Evolutionary conservation across 2,797 vertebrate genomes (phyloP).

Genomic region (Lagocephalus sceleratus): DNA sequence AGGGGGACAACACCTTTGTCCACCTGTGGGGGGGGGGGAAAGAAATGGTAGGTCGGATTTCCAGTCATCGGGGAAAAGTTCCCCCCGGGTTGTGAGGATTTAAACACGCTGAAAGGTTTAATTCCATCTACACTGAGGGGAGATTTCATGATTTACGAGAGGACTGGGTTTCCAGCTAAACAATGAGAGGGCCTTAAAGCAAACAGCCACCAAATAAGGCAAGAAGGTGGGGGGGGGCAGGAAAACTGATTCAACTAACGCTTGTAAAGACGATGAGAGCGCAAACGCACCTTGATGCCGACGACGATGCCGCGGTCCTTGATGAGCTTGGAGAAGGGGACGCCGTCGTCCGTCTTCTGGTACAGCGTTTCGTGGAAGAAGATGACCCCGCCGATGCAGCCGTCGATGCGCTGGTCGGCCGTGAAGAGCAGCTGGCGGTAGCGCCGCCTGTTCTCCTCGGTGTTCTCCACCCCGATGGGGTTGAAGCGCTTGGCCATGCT

Average conservation of each 20-base stretch:
- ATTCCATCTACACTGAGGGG: conserved; percentile 15
- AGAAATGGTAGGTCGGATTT: background rate
- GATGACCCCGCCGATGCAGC: conserved; percentile 92
- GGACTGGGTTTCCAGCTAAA: background rate
- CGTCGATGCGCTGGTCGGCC: conserved; percentile 88
- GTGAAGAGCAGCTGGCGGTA: conserved; percentile 96
- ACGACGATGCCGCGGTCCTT: conserved; percentile 91
- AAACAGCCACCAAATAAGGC: conserved; percentile 10
- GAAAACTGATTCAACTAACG: background rate
- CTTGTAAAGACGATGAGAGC: background rate
- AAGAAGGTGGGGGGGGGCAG: background rate
- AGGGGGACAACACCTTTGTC: conserved; percentile 97
- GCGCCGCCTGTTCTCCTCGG: conserved; percentile 91
- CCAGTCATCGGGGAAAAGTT: background rate
- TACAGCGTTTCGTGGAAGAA: conserved; percentile 99
- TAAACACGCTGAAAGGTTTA: conserved; percentile 29
- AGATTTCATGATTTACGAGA: conserved; percentile 9
- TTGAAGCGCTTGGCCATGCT: conserved; percentile 96
- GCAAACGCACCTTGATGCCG: conserved; percentile 88
- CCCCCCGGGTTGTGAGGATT: conserved; percentile 23
- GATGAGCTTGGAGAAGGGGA: conserved; percentile 84
- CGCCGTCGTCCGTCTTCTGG: conserved; percentile 89
- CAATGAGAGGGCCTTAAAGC: background rate
- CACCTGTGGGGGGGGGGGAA: conserved; percentile 73
- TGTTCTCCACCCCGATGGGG: conserved; percentile 96